Evolutionary conservation across 2,888 invertebrate genomes (phyloP).

Genomic region (Myopa tessellatipennis): DNA sequence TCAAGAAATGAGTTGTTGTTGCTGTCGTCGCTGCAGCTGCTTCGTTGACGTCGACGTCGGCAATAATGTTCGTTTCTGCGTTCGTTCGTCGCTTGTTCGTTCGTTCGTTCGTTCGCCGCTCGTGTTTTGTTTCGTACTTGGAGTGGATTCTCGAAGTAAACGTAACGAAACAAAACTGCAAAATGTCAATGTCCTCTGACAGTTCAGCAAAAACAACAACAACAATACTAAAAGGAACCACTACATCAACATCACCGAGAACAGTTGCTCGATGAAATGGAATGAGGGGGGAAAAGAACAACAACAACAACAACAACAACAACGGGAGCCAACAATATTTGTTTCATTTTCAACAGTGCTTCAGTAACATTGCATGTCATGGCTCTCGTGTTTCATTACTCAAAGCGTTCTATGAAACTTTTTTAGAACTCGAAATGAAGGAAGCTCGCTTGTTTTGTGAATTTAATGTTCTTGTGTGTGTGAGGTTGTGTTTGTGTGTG

Average conservation of each 20-base stretch:
- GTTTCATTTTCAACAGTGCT: not conserved
- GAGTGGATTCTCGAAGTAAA: not conserved
- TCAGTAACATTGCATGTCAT: too few species aligned
- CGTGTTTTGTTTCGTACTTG: constrained; percentile 8
- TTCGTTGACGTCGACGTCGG: not conserved
- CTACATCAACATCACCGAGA: not conserved
- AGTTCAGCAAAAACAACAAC: constrained; percentile 30
- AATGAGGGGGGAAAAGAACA: constrained; percentile 1
- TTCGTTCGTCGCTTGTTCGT: constrained; percentile 8
- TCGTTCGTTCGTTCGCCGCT: constrained; percentile 28
- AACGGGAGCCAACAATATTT: constrained; percentile 14
- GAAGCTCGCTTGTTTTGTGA: too few species aligned
- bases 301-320: constrained; percentile 26
- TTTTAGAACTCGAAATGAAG: too few species aligned
- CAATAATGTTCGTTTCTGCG: not conserved
- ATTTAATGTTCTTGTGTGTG: too few species aligned
- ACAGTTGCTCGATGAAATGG: not conserved
- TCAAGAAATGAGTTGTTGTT: not conserved
- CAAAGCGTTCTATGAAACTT: too few species aligned
- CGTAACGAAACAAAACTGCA: constrained; percentile 59
- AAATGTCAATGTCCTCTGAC: constrained; percentile 65
- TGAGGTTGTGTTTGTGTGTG: too few species aligned
- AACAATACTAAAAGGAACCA: constrained; percentile 9
- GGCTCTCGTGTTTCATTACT: constrained; percentile 3
- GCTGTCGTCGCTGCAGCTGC: not conserved